Base-by-base conservation (phyloP, 2,888 invertebrate genomes). In the Halocaridina rubra region DNA sequence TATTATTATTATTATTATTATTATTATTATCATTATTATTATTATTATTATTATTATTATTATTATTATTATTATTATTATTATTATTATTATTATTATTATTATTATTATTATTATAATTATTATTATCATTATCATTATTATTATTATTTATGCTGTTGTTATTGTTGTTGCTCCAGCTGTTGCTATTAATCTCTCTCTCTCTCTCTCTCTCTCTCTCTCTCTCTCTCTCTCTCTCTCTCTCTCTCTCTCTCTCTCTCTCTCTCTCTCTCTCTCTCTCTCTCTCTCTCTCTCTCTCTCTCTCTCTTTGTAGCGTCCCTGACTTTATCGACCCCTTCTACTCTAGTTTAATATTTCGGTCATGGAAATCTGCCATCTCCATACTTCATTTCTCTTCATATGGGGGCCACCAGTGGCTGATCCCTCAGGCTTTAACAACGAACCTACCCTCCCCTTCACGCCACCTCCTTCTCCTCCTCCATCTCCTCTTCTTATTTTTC, bases 361-460 rank as follows among this genome's bases (percentile, higher is more conserved):
- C 81, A 75, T 81, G 81, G 39, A 61, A 16, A 32, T 75, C 53
- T 59, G 46, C 72, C 71, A 81, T 81, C 74, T 81, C 75, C 81
- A 81, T 81, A 75, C 61, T 81, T 81, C 81, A 81, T 81, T 81
- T 81, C 75, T 81, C 81, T 81, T 81, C 81, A 81, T 81, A 81
- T 81, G 59, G 57, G 53, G 3, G 27, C 27, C 33, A 46, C 16
- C 61, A 74, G 27, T 24, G 61, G 30, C 30, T 80, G 80, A 80
- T 80, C 80, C 74, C 27, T 1, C 1, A 13, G 29, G 30, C 67
- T 22, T 10, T 27, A n/a, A 24, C 19, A 29, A 29, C 67, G 27
- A 24, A 27, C 67, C 29, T 24, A 29, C 13, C 8, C 27, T 29
- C 67, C 22, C 8, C 67, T 53, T 53, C 16, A 53, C n/a, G 19